Evolutionary conservation across 1,140 invertebrate species (phyloP), one percentile per base, ranked within the genome.

Genomic region (Penaeus vannamei): DNA sequence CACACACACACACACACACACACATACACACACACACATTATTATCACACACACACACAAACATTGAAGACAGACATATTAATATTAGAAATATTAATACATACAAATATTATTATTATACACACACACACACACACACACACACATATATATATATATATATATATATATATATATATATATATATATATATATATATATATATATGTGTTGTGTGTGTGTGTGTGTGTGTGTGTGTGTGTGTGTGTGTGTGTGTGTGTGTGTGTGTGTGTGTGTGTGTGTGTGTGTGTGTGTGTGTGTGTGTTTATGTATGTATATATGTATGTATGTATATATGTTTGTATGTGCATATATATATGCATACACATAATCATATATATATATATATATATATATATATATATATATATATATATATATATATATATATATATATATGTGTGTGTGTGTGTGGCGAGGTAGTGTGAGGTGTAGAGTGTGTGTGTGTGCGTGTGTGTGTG

Each of bases 341-440:
- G 36, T 84, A 36, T 26, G 5, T 53, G 26, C 23, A 29, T 26
- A 62, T 53, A 62, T 26, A 62, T 53, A 19, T 53, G 59, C 17
- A 62, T 53, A 83, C n/a, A 83, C n/a, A 83, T 53, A 83, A 7
- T 64, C 26, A 83, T 26, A 83, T 53, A 62, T 53, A 83, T 53
- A 83, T 53, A 83, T 26, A 83, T 53, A 83, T 26, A 83, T 53
- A 83, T 26, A 83, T 53, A 83, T 26, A 83, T 53, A 83, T 29
- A 83, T 22, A 61, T 53, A 83, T 53, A 60, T 83, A 83, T 64
- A 83, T 83, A 60, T 10, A 36, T 64, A 62, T 64, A 83, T 64
- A 83, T 64, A 83, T 64, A 83, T 64, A 83, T 64, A 83, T 72
- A 72, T 72, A 72, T 72, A 72, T 72, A 72, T 72, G 14, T 32